Conservation (phyloP, 2,113 vertebrate genomes). For the Gymnorhina tibicen region DNA sequence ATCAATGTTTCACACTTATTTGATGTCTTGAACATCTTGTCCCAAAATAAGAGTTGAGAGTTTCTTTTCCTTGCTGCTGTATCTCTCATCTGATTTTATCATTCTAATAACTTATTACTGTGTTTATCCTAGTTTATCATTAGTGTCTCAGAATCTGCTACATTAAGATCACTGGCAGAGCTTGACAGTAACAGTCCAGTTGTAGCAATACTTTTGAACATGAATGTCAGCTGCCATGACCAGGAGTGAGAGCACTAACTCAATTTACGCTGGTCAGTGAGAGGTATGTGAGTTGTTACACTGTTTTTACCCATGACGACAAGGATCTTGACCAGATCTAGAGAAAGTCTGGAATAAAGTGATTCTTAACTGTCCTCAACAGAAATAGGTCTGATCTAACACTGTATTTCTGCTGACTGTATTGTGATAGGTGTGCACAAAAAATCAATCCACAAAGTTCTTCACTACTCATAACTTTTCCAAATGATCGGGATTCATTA, state of each 20-base stretch:
- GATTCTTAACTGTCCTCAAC: neutral
- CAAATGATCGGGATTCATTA: neutral
- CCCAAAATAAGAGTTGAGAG: neutral
- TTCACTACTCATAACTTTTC: neutral
- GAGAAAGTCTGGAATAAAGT: neutral
- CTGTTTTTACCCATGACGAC: neutral
- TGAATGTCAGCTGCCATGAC: neutral
- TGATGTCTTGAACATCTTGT: neutral
- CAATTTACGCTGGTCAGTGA: neutral
- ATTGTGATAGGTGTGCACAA: neutral
- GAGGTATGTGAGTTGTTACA: neutral
- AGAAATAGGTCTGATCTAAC: neutral
- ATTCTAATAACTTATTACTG: neutral
- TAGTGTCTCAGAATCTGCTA: neutral
- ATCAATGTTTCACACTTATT: neutral
- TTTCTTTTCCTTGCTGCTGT: neutral
- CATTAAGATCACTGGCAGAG: neutral
- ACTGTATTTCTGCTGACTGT: neutral
- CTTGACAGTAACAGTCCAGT: neutral
- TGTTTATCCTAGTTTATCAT: neutral
- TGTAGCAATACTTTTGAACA: neutral
- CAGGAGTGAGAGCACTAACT: neutral
- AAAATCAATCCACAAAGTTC: neutral
- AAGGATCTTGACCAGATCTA: neutral
- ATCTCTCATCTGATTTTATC: neutral